Evolutionary conservation across 1,140 invertebrate genomes (phyloP).

Genomic region (Schlechtendalia chinensis): DNA sequence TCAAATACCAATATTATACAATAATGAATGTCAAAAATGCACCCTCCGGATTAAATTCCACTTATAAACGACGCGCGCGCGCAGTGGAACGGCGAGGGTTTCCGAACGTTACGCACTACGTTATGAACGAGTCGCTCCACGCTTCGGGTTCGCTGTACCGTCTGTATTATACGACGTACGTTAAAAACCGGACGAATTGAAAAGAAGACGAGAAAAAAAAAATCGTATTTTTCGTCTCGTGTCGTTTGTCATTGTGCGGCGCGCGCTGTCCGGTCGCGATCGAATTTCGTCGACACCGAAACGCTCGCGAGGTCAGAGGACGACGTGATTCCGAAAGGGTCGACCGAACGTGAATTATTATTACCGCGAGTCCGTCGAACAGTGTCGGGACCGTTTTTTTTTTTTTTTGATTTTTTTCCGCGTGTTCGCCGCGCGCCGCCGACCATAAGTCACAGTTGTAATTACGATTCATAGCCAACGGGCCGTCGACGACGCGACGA

Average conservation of each 20-base stretch:
- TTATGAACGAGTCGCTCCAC: not conserved
- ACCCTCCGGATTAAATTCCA: constrained; percentile 36
- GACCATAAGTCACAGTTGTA: constrained; percentile 35
- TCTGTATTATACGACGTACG: not conserved
- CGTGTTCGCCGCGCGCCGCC: too few relatives aligned
- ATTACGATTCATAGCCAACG: constrained; percentile 21
- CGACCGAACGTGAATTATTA: constrained; percentile 34
- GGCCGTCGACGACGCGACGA: not conserved
- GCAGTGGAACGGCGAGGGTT: not conserved
- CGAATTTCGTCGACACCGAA: too few relatives aligned
- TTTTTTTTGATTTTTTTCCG: too few relatives aligned
- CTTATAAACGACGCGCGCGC: not conserved
- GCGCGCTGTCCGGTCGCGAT: too few relatives aligned
- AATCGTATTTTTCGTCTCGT: too few relatives aligned
- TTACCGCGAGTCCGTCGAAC: not conserved
- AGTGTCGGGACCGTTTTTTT: constrained; percentile 18
- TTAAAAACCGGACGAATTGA: too few relatives aligned
- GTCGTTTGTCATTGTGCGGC: too few relatives aligned
- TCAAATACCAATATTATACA: not conserved
- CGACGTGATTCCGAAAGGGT: constrained; percentile 32
- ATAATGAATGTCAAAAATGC: constrained; percentile 33
- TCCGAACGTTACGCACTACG: not conserved
- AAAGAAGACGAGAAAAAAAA: too few relatives aligned
- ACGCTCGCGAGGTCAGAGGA: too few relatives aligned
- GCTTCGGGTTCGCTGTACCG: not conserved